Conservation (phyloP, 2,113 vertebrate species). For the Paratilapia polleni region DNA sequence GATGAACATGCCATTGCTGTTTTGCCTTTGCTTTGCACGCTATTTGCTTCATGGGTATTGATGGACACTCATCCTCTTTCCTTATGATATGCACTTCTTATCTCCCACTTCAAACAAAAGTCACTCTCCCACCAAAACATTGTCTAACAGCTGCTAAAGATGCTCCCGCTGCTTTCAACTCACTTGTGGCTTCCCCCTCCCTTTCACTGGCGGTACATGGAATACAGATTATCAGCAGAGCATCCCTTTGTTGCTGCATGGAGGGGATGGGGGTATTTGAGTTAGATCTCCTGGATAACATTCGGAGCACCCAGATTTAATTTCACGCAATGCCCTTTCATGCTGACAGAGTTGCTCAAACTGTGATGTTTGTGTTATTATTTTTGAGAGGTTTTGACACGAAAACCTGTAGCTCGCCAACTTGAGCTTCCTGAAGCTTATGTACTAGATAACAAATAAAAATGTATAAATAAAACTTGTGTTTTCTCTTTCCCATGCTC, state of each 20-base stretch:
- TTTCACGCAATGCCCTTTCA: slow-evolving; percentile 68
- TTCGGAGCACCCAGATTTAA: slow-evolving; percentile 67
- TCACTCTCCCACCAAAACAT: slow-evolving; percentile 55
- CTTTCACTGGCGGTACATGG: slow-evolving; percentile 71
- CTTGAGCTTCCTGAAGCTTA: neutral
- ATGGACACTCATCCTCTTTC: slow-evolving; percentile 45
- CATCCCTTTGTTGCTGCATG: slow-evolving; percentile 76
- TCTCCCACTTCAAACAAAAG: slow-evolving; percentile 75
- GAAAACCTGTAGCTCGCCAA: slow-evolving; percentile 13
- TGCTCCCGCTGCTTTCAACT: slow-evolving; percentile 58
- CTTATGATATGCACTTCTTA: slow-evolving; percentile 60
- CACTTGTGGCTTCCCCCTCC: slow-evolving; percentile 33
- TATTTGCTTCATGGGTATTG: slow-evolving; percentile 45
- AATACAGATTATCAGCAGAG: slow-evolving; percentile 75
- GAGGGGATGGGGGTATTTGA: slow-evolving; percentile 81
- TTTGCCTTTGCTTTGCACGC: slow-evolving; percentile 68
- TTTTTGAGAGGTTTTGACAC: slow-evolving; percentile 40
- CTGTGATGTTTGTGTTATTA: slow-evolving; percentile 51
- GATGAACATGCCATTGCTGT: slow-evolving; percentile 26
- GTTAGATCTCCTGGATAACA: slow-evolving; percentile 78
- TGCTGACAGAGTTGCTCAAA: slow-evolving; percentile 51
- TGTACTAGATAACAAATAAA: neutral
- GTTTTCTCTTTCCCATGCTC: neutral
- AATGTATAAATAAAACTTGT: neutral
- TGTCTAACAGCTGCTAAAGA: slow-evolving; percentile 58